phyloP scores from a whole-genome alignment of 2,888 invertebrate genomes.

The Serrognathus titanus region DNA sequence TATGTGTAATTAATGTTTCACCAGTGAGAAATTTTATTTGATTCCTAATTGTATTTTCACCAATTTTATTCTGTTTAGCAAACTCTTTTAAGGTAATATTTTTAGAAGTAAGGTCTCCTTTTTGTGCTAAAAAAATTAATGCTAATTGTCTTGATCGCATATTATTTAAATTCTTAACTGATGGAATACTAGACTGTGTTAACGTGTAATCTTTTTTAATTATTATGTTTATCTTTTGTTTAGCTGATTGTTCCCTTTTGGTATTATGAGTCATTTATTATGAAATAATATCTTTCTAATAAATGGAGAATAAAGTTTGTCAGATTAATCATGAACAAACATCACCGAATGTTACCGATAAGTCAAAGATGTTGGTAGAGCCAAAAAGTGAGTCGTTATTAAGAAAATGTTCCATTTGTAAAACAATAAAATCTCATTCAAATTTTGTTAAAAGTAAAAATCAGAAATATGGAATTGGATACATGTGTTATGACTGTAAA shows the following conservation, averaged over 20 bases:
- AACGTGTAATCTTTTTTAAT: conserved; percentile 16
- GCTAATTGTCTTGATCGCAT: conserved; percentile 17
- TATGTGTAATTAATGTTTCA: conserved; percentile 14
- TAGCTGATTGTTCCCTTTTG: conserved; percentile 16
- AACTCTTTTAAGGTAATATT: conserved; percentile 11
- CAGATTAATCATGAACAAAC: background rate
- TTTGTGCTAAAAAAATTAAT: conserved; percentile 16
- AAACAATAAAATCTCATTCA: no score
- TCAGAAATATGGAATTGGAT: no score
- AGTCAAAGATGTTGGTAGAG: no score
- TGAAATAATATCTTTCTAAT: conserved; percentile 17
- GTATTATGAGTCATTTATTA: conserved; percentile 19
- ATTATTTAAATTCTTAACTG: conserved; percentile 18
- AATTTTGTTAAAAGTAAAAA: no score
- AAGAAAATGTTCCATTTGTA: no score
- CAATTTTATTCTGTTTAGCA: conserved; percentile 3
- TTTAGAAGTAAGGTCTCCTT: conserved; percentile 12
- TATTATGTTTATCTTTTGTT: conserved; percentile 17
- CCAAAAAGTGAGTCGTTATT: no score
- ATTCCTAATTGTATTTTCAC: conserved; percentile 13
- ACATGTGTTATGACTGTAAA: no score
- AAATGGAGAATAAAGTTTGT: conserved; percentile 6
- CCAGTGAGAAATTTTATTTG: conserved; percentile 12
- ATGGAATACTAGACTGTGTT: conserved; percentile 10
- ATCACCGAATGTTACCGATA: no score